Evolutionary conservation across 2,797 vertebrate genomes (phyloP).

Genomic region (Mormyrops attenuatus): DNA sequence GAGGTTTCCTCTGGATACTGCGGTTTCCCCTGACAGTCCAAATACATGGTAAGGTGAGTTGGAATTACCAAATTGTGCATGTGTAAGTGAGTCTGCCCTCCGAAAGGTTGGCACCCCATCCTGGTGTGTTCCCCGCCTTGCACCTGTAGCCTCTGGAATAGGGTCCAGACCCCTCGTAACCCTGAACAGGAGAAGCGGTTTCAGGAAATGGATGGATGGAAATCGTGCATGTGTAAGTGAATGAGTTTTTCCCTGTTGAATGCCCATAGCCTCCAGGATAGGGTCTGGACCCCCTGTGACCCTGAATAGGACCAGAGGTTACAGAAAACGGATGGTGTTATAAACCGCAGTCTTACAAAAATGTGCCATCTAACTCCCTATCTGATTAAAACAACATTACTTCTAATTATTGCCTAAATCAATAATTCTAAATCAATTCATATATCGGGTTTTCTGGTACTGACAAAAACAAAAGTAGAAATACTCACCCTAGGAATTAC

Average conservation of each 20-base stretch:
- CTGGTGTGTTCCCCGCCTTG: background rate
- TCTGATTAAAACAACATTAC: background rate
- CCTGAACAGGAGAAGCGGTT: background rate
- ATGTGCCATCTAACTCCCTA: background rate
- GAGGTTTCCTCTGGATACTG: background rate
- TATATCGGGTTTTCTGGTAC: background rate
- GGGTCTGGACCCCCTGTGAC: background rate
- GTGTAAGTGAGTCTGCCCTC: background rate
- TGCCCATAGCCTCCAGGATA: background rate
- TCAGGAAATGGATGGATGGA: background rate
- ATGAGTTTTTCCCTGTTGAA: background rate
- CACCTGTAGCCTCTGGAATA: background rate
- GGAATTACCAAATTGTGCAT: background rate
- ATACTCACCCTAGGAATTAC: background rate
- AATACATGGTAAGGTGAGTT: background rate
- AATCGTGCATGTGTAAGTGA: too few species aligned
- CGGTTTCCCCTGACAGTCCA: background rate
- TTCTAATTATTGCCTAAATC: background rate
- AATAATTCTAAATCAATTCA: background rate
- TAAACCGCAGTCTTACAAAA: background rate
- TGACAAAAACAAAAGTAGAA: background rate
- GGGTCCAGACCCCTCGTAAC: background rate
- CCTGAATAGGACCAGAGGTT: background rate
- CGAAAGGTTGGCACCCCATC: background rate
- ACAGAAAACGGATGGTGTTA: background rate